A percentile compares a stretch with the other conserved stretches of the same genome.
Conservation (phyloP, 2,113 vertebrate genomes). For the Rhinogobius similis region DNA sequence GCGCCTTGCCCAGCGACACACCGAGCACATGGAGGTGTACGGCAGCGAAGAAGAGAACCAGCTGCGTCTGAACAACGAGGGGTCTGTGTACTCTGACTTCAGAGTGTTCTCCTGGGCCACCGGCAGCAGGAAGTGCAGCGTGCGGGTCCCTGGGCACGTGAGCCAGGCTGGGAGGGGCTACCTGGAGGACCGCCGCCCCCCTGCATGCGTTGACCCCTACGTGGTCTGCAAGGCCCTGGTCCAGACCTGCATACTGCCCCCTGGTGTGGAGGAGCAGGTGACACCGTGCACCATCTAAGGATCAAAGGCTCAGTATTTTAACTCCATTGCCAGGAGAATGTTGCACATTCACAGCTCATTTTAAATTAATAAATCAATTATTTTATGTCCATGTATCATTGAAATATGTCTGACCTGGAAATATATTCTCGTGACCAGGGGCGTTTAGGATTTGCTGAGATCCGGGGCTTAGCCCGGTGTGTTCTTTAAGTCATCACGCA, state of each 20-base stretch:
- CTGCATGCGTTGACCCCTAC: constrained; percentile 77
- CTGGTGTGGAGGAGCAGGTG: neutral
- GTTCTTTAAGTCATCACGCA: too few species aligned
- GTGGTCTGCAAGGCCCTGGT: constrained; percentile 68
- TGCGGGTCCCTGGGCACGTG: constrained; percentile 67
- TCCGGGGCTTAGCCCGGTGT: too few species aligned
- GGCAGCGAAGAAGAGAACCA: too few species aligned
- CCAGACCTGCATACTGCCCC: constrained; percentile 63
- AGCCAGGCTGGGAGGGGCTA: constrained; percentile 61
- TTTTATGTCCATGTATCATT: too few species aligned
- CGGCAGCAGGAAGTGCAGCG: constrained; percentile 59
- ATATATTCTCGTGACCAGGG: too few species aligned
- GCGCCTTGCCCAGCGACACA: neutral
- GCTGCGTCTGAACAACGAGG: neutral
- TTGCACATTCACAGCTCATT: too few species aligned
- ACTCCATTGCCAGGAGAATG: too few species aligned
- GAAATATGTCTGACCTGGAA: too few species aligned
- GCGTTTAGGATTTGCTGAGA: too few species aligned
- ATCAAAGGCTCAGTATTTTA: too few species aligned
- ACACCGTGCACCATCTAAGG: too few species aligned
- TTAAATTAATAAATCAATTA: too few species aligned
- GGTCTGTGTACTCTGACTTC: neutral
- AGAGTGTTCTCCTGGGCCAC: constrained; percentile 59
- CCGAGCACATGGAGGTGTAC: neutral
- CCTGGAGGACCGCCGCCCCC: constrained; percentile 71